Conservation (phyloP, 2,113 vertebrate genomes). For the Actenoides hombroni region DNA sequence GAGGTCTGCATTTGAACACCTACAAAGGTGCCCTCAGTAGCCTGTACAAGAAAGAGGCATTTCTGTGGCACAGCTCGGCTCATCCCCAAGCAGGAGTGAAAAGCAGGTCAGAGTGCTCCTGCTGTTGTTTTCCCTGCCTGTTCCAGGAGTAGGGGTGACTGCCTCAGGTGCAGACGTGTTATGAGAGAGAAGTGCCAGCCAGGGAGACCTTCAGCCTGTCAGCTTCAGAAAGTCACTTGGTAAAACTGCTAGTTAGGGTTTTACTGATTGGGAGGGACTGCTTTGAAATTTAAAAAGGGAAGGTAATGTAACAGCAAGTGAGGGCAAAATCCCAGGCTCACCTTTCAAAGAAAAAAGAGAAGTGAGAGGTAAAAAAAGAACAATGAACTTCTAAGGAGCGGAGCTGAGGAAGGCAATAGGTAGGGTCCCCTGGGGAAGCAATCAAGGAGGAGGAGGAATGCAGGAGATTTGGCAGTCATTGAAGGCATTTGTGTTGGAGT, state of each 20-base stretch:
- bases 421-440: not conserved
- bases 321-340: not conserved
- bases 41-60: not conserved
- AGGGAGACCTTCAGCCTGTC: not conserved
- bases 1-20: not conserved
- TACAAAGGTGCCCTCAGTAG: not conserved
- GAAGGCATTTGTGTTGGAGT: not conserved
- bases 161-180: not conserved
- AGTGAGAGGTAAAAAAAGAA: not conserved
- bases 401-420: not conserved
- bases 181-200: not conserved
- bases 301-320: not conserved
- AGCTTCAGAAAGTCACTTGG: rapidly evolving
- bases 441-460: not conserved
- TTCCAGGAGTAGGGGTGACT: not conserved
- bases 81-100: not conserved
- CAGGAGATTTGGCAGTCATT: not conserved
- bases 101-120: not conserved
- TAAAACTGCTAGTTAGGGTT: not conserved
- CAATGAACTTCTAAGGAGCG: not conserved
- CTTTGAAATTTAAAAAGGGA: not conserved
- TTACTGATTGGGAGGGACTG: not conserved
- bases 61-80: not conserved
- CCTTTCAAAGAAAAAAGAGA: not conserved
- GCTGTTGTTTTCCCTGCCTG: not conserved